Evolutionary conservation across 1,140 invertebrate species (phyloP), one percentile per base, ranked within the genome.

Genomic region (Caligus rogercresseyi): DNA sequence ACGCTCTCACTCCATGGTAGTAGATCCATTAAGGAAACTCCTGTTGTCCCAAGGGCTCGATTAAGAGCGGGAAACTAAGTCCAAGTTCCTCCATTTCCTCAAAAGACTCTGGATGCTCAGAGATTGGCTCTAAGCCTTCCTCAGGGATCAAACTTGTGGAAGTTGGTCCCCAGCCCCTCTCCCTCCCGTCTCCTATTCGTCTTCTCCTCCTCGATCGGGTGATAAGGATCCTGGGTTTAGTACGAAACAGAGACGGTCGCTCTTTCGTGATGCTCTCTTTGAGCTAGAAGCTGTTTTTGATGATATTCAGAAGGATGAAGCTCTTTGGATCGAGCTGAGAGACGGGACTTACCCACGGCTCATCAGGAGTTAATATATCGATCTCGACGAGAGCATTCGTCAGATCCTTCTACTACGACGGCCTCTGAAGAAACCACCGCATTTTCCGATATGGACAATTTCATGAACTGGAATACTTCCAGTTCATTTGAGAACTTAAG

Each of bases 281-380:
- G 89, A 92, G 72, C 72, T 93, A 25, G 89, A 93, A 75, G 83
- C 84, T 15, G 89, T 92, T 69, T 91, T 89, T 72, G 62, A 61
- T 16, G 87, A 83, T 66, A 74, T 90, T 19, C 74, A 89, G 16
- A 83, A 81, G 1, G 87, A 90, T 69, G 85, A 88, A 67, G 85
- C 88, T 71, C 73, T 87, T 69, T 87, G 18, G 86, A 89, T 66
- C 74, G 83, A 68, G 82, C 84, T 2, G 83, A 89, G 70, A 77
- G 83, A 25, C 74, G 84, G 54, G 85, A 86, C 69, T 75, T 84
- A 67, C 81, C 82, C 67, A 78, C 77, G 18, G 54, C 65, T 2
- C 70, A 74, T 60, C 75, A 76, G 64, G 63, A 68, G 64, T 54
- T 70, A 43, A 66, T 67, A 51, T 63, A 63, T 54, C 53, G 65